Evolutionary conservation across 2,113 vertebrate genomes (phyloP).

Genomic region (Perca flavescens): DNA sequence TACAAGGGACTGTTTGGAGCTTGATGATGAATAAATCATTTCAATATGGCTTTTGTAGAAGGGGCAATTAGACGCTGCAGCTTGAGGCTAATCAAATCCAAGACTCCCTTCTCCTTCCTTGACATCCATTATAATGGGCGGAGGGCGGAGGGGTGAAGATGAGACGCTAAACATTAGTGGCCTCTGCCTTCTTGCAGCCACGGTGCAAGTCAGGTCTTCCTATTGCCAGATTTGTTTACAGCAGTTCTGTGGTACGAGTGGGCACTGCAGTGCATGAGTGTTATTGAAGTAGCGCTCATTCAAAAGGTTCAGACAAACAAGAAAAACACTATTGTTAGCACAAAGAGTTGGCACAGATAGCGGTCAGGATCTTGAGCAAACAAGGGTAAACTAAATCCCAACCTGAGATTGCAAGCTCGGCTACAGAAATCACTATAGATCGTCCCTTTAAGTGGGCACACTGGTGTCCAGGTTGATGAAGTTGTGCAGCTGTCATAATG

Average conservation of each 20-base stretch:
- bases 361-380: not conserved
- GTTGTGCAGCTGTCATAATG: not conserved
- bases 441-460: not conserved
- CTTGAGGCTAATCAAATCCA: conserved; percentile 81
- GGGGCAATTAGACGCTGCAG: conserved; percentile 81
- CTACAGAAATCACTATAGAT: conserved; percentile 1
- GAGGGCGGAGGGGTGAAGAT: conserved; percentile 50
- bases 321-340: conserved; percentile 18
- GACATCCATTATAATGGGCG: conserved; percentile 68
- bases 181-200: conserved; percentile 60
- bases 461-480: not conserved
- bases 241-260: conserved; percentile 7
- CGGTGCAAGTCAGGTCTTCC: conserved; percentile 25
- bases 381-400: not conserved
- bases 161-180: conserved; percentile 68
- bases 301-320: conserved; percentile 30
- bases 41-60: conserved; percentile 81
- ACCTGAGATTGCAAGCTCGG: not conserved
- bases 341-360: conserved; percentile 3
- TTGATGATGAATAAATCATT: conserved; percentile 83
- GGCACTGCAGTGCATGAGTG: conserved; percentile 10
- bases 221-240: conserved; percentile 55
- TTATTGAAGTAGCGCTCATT: conserved; percentile 20
- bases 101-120: conserved; percentile 60
- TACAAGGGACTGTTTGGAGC: conserved; percentile 69